phyloP scores from a whole-genome alignment of 2,888 invertebrate species.

The Epirrhoe tristata region DNA sequence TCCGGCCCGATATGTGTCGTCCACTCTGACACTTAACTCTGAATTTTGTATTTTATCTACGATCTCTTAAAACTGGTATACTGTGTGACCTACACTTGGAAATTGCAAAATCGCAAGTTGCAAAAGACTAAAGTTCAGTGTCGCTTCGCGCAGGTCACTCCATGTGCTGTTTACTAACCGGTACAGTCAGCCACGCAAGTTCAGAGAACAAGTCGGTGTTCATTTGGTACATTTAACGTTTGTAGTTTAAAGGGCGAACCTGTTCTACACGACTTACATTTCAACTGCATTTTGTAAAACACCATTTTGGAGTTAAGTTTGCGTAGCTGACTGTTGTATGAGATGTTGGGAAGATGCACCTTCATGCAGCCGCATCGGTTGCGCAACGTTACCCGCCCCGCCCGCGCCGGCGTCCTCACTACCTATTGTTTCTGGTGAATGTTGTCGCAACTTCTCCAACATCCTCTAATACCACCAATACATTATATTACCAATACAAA shows the following conservation, averaged over 20 bases:
- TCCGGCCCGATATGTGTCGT: neutral
- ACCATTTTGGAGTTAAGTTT: neutral
- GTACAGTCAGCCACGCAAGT: constrained; percentile 13
- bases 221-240: neutral
- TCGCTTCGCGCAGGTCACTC: constrained; percentile 7
- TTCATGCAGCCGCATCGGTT: constrained; percentile 9
- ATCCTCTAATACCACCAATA: neutral
- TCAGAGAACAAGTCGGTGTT: neutral
- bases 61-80: neutral
- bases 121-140: constrained; percentile 20
- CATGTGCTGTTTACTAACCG: constrained; percentile 9
- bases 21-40: neutral
- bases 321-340: constrained; percentile 4
- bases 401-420: neutral
- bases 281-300: neutral
- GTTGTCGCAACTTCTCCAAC: constrained; percentile 4
- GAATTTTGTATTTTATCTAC: neutral
- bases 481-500: neutral
- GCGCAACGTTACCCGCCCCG: constrained; percentile 4
- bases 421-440: constrained; percentile 13
- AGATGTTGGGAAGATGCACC: constrained; percentile 7
- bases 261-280: neutral
- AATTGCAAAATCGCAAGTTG: constrained; percentile 7
- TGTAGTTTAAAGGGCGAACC: neutral
- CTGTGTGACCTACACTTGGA: neutral